Base-by-base conservation (phyloP, 1,140 invertebrate genomes). In the Drosophila athabasca region DNA sequence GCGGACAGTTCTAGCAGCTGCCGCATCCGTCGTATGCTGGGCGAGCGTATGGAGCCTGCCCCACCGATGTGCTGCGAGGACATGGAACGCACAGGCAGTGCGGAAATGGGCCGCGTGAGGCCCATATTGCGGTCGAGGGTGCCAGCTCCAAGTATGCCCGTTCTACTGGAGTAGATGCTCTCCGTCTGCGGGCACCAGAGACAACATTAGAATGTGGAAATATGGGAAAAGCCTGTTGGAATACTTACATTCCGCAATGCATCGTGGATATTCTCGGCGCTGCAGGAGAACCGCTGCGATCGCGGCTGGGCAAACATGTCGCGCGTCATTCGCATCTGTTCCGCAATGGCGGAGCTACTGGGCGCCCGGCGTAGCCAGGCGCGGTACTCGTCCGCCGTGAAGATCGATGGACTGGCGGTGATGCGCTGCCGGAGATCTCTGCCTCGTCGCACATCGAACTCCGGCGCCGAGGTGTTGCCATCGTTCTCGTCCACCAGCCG, bases 311-410 rank as follows among this genome's bases (percentile, higher is more conserved):
- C 93, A 39, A 95, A 90, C 44, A 94, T 93, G 78, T 94, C 94
- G 53, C 95, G 93, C 5, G 95, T 95, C 66, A 95, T 94, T 68
- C 96, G 94, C 78, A 98, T 95, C 81, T 96, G 95, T 87, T 98
- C 97, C 91, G 98, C 98, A 75, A 98, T 95, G 48, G 97, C 97
- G 67, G 96, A 97, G 26, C 97, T 98, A 45, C 97, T 98, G 7
- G 97, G 97, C 1, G 97, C 97, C 49, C 97, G 93, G 61, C 95
- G 95, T 76, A 98, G 88, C 97, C 97, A 98, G 48, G 96, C 95
- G 61, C 96, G 94, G 84, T 98, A 98, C 90, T 98, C 97, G 91
- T 97, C 96, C 76, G 96, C 96, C 73, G 96, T 97, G 92, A 97
- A 97, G 90, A 97, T 95, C 84, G 93, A 93, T 7, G 90, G 82